These are phyloP conservation scores for Pissodes strobi DNA, from an alignment of 1,140 invertebrate genomes.

Conservation along the genomic window DNA sequence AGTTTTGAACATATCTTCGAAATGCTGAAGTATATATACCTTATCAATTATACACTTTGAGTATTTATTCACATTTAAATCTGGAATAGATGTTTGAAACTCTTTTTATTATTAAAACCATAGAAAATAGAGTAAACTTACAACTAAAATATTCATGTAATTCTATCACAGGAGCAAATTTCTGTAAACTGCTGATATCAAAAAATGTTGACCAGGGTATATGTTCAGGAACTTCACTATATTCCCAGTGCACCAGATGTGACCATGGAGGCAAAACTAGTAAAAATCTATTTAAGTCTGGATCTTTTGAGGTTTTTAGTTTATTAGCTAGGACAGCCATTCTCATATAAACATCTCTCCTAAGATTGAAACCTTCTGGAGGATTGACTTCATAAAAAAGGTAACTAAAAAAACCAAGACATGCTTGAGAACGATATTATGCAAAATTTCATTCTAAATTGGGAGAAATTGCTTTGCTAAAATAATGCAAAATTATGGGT, in stretches of 20 bases:
- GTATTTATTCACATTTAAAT: constrained; percentile 39
- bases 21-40: constrained; percentile 84
- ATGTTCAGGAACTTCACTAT: constrained; percentile 58
- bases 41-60: constrained; percentile 66
- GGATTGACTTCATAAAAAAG: constrained; percentile 93
- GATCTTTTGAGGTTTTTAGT: constrained; percentile 60
- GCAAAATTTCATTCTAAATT: no score
- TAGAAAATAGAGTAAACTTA: constrained; percentile 44
- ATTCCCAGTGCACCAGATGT: constrained; percentile 87
- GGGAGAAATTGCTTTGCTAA: no score
- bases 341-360: constrained; percentile 93
- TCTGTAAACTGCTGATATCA: constrained; percentile 76
- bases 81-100: constrained; percentile 25
- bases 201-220: constrained; percentile 86
- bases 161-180: constrained; percentile 87
- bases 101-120: no score
- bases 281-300: constrained; percentile 58
- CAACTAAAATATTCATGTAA: constrained; percentile 78
- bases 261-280: constrained; percentile 90
- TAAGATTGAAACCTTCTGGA: constrained; percentile 94
- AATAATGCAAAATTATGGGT: no score
- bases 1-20: constrained; percentile 79
- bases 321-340: constrained; percentile 79
- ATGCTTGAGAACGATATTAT: no score
- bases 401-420: constrained; percentile 65